These are phyloP conservation scores for Pectinophora gossypiella DNA, from an alignment of 1,140 invertebrate species.

Conservation along the genomic window DNA sequence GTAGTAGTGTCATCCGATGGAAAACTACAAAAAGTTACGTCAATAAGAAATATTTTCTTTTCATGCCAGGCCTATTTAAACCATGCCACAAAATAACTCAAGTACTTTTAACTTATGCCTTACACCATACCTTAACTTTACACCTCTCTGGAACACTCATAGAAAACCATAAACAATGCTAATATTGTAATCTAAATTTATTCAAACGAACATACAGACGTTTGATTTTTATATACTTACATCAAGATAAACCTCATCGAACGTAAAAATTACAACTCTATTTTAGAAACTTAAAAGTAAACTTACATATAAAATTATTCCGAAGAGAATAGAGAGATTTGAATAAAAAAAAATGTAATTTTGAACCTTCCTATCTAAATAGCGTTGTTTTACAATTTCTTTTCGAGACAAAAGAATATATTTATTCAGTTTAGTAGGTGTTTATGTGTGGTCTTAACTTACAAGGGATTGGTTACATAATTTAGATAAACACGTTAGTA, in stretches of 20 bases:
- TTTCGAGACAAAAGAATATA: background rate
- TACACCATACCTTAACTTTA: slow-evolving; percentile 27
- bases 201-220: slow-evolving; percentile 21
- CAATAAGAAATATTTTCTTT: too few species aligned
- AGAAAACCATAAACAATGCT: slow-evolving; percentile 37
- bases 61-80: too few species aligned
- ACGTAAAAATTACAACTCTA: background rate
- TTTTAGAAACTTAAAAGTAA: background rate
- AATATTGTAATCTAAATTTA: slow-evolving; percentile 49
- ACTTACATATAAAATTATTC: slow-evolving; percentile 8
- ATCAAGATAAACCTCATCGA: background rate
- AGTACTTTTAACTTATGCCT: too few species aligned
- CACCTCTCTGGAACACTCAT: slow-evolving; percentile 18
- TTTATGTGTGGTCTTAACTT: background rate
- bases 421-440: background rate
- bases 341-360: slow-evolving; percentile 14
- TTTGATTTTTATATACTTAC: too few species aligned
- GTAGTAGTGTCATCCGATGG: too few species aligned
- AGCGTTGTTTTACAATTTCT: background rate
- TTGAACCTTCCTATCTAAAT: background rate
- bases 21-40: too few species aligned
- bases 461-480: too few species aligned
- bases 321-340: slow-evolving; percentile 35
- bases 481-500: background rate
- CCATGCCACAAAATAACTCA: too few species aligned